Evolutionary conservation across 2,113 vertebrate genomes (phyloP).

Genomic region (Romanogobio albipinnatus): DNA sequence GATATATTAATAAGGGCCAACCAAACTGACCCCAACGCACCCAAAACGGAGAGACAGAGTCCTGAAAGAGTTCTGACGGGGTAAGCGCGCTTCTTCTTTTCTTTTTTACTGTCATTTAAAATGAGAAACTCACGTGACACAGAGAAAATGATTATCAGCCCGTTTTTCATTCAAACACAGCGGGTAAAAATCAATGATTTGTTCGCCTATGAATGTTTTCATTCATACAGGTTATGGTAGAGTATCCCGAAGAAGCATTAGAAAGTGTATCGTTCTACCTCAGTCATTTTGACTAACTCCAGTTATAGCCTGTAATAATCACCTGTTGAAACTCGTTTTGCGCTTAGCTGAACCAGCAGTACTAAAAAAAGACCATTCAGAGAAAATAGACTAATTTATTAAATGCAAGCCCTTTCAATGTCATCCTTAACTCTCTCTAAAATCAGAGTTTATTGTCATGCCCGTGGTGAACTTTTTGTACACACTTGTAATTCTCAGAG

Average conservation of each 20-base stretch:
- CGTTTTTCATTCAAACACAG: not conserved
- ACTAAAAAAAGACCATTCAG: not conserved
- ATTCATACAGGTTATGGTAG: not conserved
- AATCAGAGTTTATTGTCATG: not conserved
- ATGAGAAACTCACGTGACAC: not conserved
- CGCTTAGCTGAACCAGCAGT: not conserved
- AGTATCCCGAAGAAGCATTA: not conserved
- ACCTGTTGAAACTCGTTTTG: slow-evolving; percentile 3
- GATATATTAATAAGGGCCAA: slow-evolving; percentile 44
- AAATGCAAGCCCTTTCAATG: slow-evolving; percentile 3
- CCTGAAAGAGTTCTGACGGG: slow-evolving; percentile 46
- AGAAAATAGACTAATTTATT: not conserved
- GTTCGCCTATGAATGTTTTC: not conserved
- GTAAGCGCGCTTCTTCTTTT: slow-evolving; percentile 61
- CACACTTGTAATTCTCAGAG: not conserved
- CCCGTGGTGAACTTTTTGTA: not conserved
- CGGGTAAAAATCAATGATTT: not conserved
- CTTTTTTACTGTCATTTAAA: not conserved
- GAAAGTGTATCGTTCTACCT: not conserved
- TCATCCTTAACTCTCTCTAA: not conserved
- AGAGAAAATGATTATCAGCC: not conserved
- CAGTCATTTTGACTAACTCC: not conserved
- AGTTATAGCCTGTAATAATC: not conserved
- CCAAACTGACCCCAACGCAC: slow-evolving; percentile 30
- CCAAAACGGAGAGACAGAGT: not conserved